Evolutionary conservation across 2,113 vertebrate species (phyloP).

Genomic region (Polyodon spathula): DNA sequence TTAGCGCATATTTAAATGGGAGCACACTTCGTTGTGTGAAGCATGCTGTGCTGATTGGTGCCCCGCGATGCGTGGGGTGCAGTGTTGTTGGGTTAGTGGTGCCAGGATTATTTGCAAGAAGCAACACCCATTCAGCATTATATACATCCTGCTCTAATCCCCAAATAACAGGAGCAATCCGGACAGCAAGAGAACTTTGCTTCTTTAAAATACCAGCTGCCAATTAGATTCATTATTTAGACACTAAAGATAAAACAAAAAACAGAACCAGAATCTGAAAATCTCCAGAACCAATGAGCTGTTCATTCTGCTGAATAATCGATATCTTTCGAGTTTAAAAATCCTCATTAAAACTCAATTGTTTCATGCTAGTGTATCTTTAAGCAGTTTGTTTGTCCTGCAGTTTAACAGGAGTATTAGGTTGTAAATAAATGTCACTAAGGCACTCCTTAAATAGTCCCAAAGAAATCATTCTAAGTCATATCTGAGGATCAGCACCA

Average conservation of each 20-base stretch:
- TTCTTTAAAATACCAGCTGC: constrained; percentile 41
- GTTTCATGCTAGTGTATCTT: no score
- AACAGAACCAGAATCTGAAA: constrained; percentile 24
- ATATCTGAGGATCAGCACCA: no score
- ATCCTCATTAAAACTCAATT: no score
- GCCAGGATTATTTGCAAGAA: constrained; percentile 9
- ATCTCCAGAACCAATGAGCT: constrained; percentile 22
- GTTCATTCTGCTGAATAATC: constrained; percentile 28
- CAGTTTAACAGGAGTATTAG: no score
- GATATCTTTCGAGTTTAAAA: constrained; percentile 13
- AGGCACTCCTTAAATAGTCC: no score
- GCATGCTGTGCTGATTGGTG: constrained; percentile 7
- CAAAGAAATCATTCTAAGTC: no score
- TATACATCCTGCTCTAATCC: constrained; percentile 39
- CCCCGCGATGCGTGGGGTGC: no score
- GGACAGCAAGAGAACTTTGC: constrained; percentile 34
- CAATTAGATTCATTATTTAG: constrained; percentile 34
- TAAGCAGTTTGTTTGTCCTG: no score
- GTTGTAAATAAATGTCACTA: no score
- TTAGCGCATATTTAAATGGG: constrained; percentile 24
- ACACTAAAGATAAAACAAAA: constrained; percentile 33
- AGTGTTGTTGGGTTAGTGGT: no score
- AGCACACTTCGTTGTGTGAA: neutral
- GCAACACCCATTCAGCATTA: constrained; percentile 24
- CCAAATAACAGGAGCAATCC: constrained; percentile 31